Base-by-base conservation (phyloP, 2,888 invertebrate species). In the Catocala fraxini region DNA sequence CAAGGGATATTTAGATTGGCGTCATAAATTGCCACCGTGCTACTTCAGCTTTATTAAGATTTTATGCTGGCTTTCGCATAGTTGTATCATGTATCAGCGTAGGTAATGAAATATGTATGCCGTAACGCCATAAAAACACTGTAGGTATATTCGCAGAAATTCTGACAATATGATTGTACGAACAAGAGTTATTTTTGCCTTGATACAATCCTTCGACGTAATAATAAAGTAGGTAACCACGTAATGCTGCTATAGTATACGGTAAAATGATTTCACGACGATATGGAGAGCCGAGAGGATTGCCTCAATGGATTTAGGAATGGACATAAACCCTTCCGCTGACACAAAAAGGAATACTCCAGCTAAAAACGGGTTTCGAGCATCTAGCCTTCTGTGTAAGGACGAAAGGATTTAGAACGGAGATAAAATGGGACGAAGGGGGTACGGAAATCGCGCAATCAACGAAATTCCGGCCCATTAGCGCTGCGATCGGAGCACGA, bases 61-160 rank as follows among this genome's bases (percentile, higher is more conserved):
- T 84, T 77, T 82, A 80, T 81, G 79, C 70, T 61, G 71, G 63
- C 68, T 64, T 71, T 73, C 72, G 73, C 75, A 75, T 79, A 80
- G 76, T 79, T 74, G 63, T 70, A 68, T 76, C 71, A 65, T 79
- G 74, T 77, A 75, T 75, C 66, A 73, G 68, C 68, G 56, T 54
- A 73, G 60, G 70, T 82, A 81, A 86, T 86, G 82, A 84, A 84
- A 84, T 84, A 86, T 82, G 79, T 81, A 86, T 83, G 71, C 60
- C 75, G 66, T 71, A 70, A 73, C 64, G 67, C 71, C 69, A 65
- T 77, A 81, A 82, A 82, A 82, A 78, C 65, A 73, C 52, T 54
- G 51, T 61, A 68, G 60, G 56, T 64, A 52, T 61, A 54, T 76
- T 75, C 74, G 73, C 55, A 63, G 64, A 75, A 79, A 59, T 25